These are phyloP conservation scores for Mus musculus DNA, from an alignment of 2,113 vertebrate genomes.

Conservation along the genomic window DNA sequence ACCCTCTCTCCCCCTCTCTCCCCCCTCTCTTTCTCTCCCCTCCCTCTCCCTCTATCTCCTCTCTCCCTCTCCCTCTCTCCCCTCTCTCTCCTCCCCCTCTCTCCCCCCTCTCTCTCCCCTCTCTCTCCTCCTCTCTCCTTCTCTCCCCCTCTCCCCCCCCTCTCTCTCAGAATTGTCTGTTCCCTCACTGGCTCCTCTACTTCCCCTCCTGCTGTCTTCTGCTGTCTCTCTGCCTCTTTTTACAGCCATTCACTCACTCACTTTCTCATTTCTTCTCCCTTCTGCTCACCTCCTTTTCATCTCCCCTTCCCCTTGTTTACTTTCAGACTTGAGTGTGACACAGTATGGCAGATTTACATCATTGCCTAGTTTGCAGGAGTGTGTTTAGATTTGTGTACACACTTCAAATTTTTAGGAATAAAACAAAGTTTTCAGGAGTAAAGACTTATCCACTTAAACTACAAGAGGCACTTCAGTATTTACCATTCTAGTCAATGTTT, in stretches of 20 bases:
- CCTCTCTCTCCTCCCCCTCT: too few species aligned
- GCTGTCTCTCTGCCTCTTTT: not conserved
- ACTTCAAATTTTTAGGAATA: not conserved
- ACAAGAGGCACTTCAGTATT: not conserved
- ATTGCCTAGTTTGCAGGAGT: not conserved
- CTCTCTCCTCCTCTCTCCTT: too few species aligned
- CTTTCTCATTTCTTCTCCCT: not conserved
- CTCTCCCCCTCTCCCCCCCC: too few species aligned
- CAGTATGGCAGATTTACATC: not conserved
- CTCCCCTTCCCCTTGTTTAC: not conserved
- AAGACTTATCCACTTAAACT: not conserved
- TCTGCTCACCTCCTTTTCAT: not conserved
- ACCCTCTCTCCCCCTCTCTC: too few species aligned
- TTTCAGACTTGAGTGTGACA: conserved; percentile 29
- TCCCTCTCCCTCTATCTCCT: not conserved
- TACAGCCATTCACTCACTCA: not conserved
- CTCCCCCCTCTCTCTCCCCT: too few species aligned
- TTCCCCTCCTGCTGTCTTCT: too few species aligned
- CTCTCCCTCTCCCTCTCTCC: too few species aligned
- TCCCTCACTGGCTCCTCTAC: not conserved
- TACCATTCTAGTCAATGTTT: not conserved
- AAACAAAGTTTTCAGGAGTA: not conserved
- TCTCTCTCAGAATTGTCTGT: not conserved
- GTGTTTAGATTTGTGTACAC: not conserved
- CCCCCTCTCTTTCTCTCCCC: too few species aligned